These are phyloP conservation scores for Heteronetta atricapilla DNA, from an alignment of 2,113 vertebrate species.

Conservation along the genomic window DNA sequence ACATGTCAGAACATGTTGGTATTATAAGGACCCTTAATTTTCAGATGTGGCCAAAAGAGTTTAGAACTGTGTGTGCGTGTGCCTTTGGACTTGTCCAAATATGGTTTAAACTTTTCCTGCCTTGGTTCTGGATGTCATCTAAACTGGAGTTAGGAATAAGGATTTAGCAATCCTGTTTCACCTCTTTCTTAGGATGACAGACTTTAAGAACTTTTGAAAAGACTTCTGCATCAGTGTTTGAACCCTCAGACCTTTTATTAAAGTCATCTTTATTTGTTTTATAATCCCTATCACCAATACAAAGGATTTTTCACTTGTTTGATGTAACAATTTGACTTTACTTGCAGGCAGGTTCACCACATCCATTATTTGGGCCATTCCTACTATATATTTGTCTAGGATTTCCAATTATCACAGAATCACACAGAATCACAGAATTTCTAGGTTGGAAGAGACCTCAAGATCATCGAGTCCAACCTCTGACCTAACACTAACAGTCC, in stretches of 20 bases:
- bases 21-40: background rate
- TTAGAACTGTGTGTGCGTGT: fast-evolving
- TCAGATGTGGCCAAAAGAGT: background rate
- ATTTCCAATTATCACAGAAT: conserved; percentile 33
- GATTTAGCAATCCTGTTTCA: background rate
- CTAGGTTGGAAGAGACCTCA: too few species aligned
- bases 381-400: background rate
- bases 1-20: background rate
- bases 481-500: too few species aligned
- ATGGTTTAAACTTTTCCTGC: background rate
- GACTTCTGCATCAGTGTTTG: background rate
- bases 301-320: background rate
- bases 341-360: background rate
- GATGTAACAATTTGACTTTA: background rate
- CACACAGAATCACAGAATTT: too few species aligned
- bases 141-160: background rate
- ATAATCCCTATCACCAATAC: background rate
- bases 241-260: background rate
- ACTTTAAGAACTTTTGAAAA: background rate
- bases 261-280: background rate
- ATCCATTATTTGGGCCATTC: background rate
- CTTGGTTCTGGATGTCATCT: background rate
- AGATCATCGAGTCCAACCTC: too few species aligned
- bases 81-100: background rate
- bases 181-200: background rate